Evolutionary conservation across 2,797 vertebrate species (phyloP), one percentile per base, ranked within the genome.

Genomic region (Schizothorax lantsangensis): DNA sequence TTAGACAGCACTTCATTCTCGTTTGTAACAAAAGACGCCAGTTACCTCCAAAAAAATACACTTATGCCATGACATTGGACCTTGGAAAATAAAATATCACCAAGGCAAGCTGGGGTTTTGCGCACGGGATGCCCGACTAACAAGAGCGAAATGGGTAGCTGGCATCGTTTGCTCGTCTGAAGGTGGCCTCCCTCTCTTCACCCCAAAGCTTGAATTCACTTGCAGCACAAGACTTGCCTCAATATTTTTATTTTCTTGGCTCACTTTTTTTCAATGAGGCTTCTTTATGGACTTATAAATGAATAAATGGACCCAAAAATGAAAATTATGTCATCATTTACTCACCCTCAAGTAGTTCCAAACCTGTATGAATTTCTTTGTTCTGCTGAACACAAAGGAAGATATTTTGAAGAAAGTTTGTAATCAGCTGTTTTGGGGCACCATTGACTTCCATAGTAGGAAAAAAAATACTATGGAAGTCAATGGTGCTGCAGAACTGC

Each of bases 101-200:
- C 84, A 87, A 85, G 38, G 72, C 52, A n/a, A 75, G 36, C 43
- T 49, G 66, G 1, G 40, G 89, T 91, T 90, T 93, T 90, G 91
- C 92, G 92, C 93, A 93, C 85, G 86, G 71, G 73, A 84, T 87
- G 78, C 64, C 80, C 81, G 54, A 38, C 66, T 43, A 87, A 82
- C 52, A 78, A 81, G 19, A 43, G 73, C 82, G 75, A 0, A 83
- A n/a, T n/a, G 11, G 49, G 69, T 30, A 81, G 15, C 62, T 64
- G 86, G 59, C n/a, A 45, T 57, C 71, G 82, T 21, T 78, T 77
- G 69, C 78, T 90, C 75, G 73, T 85, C 11, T 17, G 23, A 40
- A 73, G 47, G 33, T 26, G 1, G 59, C 54, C 68, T 38, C 0
- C 87, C 30, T 57, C 54, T 68, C 68, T 26, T 43, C 57, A 47